Percentiles rank a stretch among this genome's conserved stretches.
phyloP scores from a whole-genome alignment of 2,888 invertebrate genomes.

The Ochropleura leucogaster region DNA sequence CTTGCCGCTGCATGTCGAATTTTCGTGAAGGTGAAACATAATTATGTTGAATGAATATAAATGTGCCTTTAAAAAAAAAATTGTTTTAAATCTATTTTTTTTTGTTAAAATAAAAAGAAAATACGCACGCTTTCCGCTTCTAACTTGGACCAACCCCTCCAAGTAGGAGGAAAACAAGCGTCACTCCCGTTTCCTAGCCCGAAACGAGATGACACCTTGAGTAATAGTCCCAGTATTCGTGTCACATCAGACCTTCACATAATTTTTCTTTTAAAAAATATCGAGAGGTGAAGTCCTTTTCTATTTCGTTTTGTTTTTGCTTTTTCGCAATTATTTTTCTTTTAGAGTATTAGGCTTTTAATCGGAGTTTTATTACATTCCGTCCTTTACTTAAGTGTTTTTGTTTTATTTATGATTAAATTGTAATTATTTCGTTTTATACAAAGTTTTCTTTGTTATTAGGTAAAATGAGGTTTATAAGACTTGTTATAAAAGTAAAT shows the following conservation, averaged over 20 bases:
- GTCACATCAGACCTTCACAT: slow-evolving; percentile 79
- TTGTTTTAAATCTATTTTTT: too few relatives aligned
- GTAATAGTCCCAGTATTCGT: slow-evolving; percentile 83
- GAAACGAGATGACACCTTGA: slow-evolving; percentile 85
- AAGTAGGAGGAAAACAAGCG: slow-evolving; percentile 75
- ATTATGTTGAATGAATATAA: too few relatives aligned
- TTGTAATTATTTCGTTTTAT: background rate
- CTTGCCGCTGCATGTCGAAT: too few relatives aligned
- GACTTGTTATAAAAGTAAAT: background rate
- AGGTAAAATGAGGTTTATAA: background rate
- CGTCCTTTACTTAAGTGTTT: background rate
- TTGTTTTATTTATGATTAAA: background rate
- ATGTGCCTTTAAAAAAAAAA: too few relatives aligned
- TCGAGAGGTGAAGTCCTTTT: slow-evolving; percentile 57
- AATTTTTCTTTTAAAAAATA: slow-evolving; percentile 84
- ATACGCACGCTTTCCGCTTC: slow-evolving; percentile 9
- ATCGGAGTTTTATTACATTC: background rate
- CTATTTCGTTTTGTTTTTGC: slow-evolving; percentile 31
- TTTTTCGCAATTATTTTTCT: background rate
- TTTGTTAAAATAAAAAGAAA: background rate
- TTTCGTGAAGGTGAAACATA: too few relatives aligned
- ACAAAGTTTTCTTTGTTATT: background rate
- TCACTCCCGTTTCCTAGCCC: slow-evolving; percentile 73
- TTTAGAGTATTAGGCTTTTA: background rate
- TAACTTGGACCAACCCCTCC: slow-evolving; percentile 48